Conservation (phyloP, 2,888 invertebrate species). For the Agrenia bidenticulata region DNA sequence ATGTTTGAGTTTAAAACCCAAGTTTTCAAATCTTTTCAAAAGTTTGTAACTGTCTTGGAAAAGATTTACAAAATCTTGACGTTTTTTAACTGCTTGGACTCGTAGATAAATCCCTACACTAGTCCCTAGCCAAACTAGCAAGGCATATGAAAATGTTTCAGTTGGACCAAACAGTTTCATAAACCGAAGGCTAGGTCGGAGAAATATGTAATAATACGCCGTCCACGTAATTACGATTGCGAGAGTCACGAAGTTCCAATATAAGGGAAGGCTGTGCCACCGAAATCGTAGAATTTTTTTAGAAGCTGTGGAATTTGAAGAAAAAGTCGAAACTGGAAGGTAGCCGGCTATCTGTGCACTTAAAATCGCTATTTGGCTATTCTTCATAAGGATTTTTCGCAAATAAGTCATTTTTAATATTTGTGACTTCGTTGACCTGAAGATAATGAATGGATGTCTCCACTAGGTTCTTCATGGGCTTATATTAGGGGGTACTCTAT, state of each 20-base stretch:
- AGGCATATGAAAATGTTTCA: conserved; percentile 21
- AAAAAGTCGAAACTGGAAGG: conserved; percentile 14
- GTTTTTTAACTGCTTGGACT: conserved; percentile 4
- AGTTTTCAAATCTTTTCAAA: conserved; percentile 19
- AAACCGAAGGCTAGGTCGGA: conserved; percentile 10
- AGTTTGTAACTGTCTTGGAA: conserved; percentile 11
- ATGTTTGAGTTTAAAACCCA: neutral
- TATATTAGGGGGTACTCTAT: too few relatives aligned
- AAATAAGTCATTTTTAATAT: conserved; percentile 8
- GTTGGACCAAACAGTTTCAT: conserved; percentile 28
- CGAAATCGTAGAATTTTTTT: conserved; percentile 9
- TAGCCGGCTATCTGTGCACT: conserved; percentile 21
- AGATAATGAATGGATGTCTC: neutral
- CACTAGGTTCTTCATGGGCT: too few relatives aligned
- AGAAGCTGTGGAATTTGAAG: neutral
- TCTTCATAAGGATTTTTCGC: too few relatives aligned
- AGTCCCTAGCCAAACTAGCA: conserved; percentile 16
- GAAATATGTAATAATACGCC: conserved; percentile 9
- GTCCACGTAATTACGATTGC: conserved; percentile 16
- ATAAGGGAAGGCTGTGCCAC: conserved; percentile 9
- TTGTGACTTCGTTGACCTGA: neutral
- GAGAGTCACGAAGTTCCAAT: conserved; percentile 10
- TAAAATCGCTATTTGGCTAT: conserved; percentile 13
- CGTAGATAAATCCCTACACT: conserved; percentile 12
- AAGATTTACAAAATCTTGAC: neutral